phyloP scores from a whole-genome alignment of 1,140 invertebrate genomes.

The Campoletis sonorensis region DNA sequence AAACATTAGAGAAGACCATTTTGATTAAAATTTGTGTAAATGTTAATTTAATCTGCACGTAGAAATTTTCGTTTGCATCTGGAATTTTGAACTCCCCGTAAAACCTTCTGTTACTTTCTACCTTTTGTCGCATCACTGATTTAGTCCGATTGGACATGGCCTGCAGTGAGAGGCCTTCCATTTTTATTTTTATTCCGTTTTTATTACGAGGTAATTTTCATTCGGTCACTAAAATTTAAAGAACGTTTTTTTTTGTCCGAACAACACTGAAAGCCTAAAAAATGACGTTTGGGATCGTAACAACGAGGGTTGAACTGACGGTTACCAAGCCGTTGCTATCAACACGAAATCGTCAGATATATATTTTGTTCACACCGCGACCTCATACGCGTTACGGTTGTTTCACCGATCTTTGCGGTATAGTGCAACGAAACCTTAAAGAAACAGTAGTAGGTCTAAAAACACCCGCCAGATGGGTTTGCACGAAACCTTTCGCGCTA shows the following conservation, averaged over 20 bases:
- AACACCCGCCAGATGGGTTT: neutral
- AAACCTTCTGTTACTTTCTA: conserved; percentile 38
- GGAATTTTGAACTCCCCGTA: no score
- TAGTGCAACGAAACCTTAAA: neutral
- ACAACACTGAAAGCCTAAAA: neutral
- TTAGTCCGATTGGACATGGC: conserved; percentile 34
- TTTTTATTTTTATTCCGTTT: conserved; percentile 47
- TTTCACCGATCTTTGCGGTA: no score
- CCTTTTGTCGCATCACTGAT: conserved; percentile 56
- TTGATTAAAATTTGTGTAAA: neutral
- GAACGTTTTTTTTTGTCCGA: conserved; percentile 13
- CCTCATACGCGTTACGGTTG: no score
- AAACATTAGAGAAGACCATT: conserved; percentile 59
- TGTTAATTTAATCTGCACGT: no score
- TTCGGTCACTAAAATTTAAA: neutral
- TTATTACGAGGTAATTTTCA: neutral
- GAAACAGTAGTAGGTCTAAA: neutral
- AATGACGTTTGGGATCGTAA: neutral
- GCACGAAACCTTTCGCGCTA: no score
- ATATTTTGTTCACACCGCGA: no score
- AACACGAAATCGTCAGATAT: neutral
- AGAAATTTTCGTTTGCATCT: no score
- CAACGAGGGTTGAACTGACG: neutral
- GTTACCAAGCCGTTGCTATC: conserved; percentile 28
- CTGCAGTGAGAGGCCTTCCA: conserved; percentile 52